These are phyloP conservation scores for Sturnus vulgaris DNA, from an alignment of 2,113 vertebrate genomes.

Conservation along the genomic window DNA sequence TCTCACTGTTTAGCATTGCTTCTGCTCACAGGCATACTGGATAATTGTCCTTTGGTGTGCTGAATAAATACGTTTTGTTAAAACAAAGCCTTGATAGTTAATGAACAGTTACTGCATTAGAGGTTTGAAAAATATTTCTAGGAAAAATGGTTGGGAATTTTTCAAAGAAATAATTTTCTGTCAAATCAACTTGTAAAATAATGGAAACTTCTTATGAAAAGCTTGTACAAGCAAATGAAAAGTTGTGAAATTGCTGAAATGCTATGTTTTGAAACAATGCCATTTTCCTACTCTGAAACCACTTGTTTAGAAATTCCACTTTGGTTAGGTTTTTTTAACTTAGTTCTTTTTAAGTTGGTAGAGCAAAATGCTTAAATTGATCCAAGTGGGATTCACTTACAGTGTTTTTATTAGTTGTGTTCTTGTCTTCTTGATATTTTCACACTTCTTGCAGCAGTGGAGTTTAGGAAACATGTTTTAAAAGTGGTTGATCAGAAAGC, in stretches of 20 bases:
- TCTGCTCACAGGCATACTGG: background rate
- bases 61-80: background rate
- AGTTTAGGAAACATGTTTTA: background rate
- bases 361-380: background rate
- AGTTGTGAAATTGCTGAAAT: slow-evolving; percentile 45
- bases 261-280: slow-evolving; percentile 22
- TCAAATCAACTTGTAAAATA: slow-evolving; percentile 12
- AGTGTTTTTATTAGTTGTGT: background rate
- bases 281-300: slow-evolving; percentile 45
- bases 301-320: slow-evolving; percentile 47
- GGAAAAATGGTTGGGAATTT: slow-evolving; percentile 44
- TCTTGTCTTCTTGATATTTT: background rate
- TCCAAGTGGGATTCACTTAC: background rate
- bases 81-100: slow-evolving; percentile 23
- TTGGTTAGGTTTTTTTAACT: slow-evolving; percentile 15
- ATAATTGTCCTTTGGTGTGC: background rate
- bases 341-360: background rate
- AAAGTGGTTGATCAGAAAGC: background rate
- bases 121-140: slow-evolving; percentile 42
- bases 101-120: background rate
- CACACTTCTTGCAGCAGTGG: background rate
- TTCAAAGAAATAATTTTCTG: slow-evolving; percentile 34
- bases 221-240: slow-evolving; percentile 27
- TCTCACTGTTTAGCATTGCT: background rate
- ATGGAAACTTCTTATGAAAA: background rate